Evolutionary conservation across 2,888 invertebrate genomes (phyloP), one percentile per base, ranked within the genome.

Genomic region (Horisme vitalbata): DNA sequence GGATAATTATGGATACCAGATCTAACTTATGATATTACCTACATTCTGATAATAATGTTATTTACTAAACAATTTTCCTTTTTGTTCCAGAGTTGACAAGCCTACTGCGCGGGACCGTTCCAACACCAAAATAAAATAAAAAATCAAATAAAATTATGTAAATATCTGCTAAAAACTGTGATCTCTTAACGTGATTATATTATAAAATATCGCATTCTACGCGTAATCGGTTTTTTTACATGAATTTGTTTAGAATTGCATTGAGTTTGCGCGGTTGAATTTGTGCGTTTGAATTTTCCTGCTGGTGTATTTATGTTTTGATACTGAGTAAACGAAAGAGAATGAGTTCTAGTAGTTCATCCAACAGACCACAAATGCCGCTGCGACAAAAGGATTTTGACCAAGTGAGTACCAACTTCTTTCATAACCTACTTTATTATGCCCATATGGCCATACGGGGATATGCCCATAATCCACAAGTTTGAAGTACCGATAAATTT

Each of bases 371-470:
- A 8, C 81, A 92, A 53, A 89, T 92, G 63, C 93, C 93, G 41
- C 80, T 94, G 52, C 92, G 93, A 71, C 94, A 94, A 68, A 95
- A 95, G 65, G 95, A 96, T 73, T 91, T 97, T 65, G 95, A 95
- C 80, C 94, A 93, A 86, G 90, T 90, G 58, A 76, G 65, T 54
- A 20, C 8, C 3, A 24, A n/a, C n/a, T n/a, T n/a, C n/a, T n/a
- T n/a, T n/a, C n/a, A n/a, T n/a, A n/a, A n/a, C n/a, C n/a, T n/a
- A n/a, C n/a, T n/a, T n/a, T n/a, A n/a, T n/a, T n/a, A n/a, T n/a
- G n/a, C n/a, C n/a, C n/a, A n/a, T n/a, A n/a, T n/a, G n/a, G n/a
- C n/a, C n/a, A n/a, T n/a, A n/a, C n/a, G n/a, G n/a, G n/a, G n/a
- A n/a, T n/a, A n/a, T n/a, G n/a, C n/a, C n/a, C n/a, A n/a, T n/a